Conservation (phyloP, 2,113 vertebrate species). For the Alexandromys fortis region DNA sequence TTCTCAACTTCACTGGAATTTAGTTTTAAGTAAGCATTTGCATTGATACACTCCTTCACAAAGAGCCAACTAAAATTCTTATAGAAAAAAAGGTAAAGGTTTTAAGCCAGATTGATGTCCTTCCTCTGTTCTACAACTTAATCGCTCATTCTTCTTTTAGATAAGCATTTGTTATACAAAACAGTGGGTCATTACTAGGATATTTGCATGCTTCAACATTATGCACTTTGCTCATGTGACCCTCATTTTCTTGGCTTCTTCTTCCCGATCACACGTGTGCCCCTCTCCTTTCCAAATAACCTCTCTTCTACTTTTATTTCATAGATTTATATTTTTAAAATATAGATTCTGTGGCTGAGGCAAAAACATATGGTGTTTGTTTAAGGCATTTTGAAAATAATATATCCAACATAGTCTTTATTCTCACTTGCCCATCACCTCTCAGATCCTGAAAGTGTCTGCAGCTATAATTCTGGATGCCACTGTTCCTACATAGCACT, state of each 20-base stretch:
- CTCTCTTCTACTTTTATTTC: too few species aligned
- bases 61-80: neutral
- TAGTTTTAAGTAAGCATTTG: conserved; percentile 17
- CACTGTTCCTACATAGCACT: neutral
- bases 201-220: neutral
- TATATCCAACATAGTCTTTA: neutral
- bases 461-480: neutral
- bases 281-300: neutral
- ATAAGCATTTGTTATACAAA: neutral
- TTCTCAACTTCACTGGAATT: conserved; percentile 46
- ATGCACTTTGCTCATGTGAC: neutral
- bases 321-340: neutral
- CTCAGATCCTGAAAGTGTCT: neutral
- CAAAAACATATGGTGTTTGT: neutral
- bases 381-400: conserved; percentile 13
- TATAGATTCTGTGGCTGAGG: neutral
- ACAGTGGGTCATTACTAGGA: neutral
- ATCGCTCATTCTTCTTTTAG: neutral
- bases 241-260: neutral
- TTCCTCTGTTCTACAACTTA: neutral
- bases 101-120: neutral
- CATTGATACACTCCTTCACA: neutral
- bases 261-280: neutral
- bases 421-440: neutral
- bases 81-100: neutral